Percentiles rank a stretch among this genome's conserved stretches.
Conservation (phyloP, 2,113 vertebrate species). For the Rhadina sibilatrix region DNA sequence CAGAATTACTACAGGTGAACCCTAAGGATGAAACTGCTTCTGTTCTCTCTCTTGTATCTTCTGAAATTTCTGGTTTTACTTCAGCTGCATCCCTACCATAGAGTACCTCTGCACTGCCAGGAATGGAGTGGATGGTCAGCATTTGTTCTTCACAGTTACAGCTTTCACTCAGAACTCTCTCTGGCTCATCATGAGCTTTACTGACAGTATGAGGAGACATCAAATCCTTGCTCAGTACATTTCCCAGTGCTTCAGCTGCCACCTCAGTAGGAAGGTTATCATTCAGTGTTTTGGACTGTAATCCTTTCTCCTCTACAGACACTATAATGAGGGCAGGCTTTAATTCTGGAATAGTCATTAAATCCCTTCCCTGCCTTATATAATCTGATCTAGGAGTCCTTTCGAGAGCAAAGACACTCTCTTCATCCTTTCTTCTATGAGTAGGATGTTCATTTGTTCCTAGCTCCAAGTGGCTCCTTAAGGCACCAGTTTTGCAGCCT, state of each 20-base stretch:
- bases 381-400: neutral
- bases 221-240: neutral
- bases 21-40: neutral
- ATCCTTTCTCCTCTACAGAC: constrained; percentile 50
- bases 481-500: neutral
- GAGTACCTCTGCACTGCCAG: neutral
- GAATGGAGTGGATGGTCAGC: neutral
- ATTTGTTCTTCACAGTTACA: neutral
- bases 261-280: neutral
- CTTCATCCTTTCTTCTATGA: neutral
- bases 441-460: neutral
- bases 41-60: neutral
- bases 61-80: neutral
- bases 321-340: constrained; percentile 20
- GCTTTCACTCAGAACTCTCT: neutral
- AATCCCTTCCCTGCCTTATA: neutral
- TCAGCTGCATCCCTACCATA: neutral
- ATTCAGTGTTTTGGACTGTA: constrained; percentile 33
- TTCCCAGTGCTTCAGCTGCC: neutral
- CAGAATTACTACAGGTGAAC: neutral
- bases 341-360: neutral
- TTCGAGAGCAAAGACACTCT: neutral
- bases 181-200: neutral
- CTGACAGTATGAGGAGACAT: neutral
- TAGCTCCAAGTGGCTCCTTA: neutral